phyloP scores from a whole-genome alignment of 2,797 vertebrate species.

The Halcyon smyrnensis region DNA sequence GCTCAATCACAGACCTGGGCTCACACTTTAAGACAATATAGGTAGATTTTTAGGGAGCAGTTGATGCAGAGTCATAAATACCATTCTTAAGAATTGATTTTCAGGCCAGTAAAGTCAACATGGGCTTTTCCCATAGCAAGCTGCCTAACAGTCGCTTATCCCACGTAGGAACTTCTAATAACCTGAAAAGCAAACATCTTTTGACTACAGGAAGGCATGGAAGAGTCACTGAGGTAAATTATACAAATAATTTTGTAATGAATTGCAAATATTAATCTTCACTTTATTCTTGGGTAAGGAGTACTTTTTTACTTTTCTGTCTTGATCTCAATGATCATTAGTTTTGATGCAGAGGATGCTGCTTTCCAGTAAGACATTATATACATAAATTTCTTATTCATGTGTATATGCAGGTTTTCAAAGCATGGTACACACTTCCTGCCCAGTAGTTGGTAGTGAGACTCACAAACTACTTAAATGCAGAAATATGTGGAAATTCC shows the following conservation, averaged over 20 bases:
- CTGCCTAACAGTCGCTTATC: not conserved
- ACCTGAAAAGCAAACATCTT: not conserved
- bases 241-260: not conserved
- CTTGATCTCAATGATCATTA: not conserved
- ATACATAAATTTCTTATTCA: not conserved
- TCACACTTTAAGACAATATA: not conserved
- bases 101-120: not conserved
- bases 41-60: not conserved
- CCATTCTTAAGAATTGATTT: not conserved
- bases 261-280: not conserved
- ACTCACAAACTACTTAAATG: not conserved
- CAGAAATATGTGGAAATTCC: not conserved
- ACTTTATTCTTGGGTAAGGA: not conserved
- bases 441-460: not conserved
- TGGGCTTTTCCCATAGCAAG: not conserved
- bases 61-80: not conserved
- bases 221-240: not conserved
- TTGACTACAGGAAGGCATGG: not conserved
- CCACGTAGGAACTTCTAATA: not conserved
- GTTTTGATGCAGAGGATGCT: not conserved
- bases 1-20: rapidly evolving
- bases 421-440: not conserved
- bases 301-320: not conserved
- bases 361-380: not conserved
- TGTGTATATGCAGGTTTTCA: not conserved